Conservation (phyloP, 2,113 vertebrate genomes). For the Felis chaus region DNA sequence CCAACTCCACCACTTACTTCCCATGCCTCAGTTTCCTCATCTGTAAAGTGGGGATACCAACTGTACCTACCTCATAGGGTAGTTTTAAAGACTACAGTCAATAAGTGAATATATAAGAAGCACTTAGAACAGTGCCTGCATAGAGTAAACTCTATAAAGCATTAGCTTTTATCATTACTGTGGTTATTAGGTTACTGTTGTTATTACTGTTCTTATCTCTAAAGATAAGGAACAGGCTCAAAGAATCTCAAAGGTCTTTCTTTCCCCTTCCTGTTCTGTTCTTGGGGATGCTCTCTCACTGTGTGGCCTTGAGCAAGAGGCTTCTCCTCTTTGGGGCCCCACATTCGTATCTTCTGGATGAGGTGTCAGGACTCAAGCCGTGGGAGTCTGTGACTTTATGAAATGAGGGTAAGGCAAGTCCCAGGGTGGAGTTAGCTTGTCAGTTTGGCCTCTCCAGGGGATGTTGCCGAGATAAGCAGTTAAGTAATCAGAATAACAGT, state of each 20-base stretch:
- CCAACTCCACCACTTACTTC: background rate
- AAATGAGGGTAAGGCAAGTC: background rate
- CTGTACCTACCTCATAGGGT: background rate
- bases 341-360: background rate
- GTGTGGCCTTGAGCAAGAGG: background rate
- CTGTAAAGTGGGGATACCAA: background rate
- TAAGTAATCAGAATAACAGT: background rate
- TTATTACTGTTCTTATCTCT: background rate
- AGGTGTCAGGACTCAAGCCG: background rate
- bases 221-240: background rate
- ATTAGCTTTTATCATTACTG: background rate
- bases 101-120: background rate
- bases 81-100: background rate
- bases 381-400: background rate
- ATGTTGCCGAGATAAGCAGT: background rate
- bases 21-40: background rate
- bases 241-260: background rate
- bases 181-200: background rate
- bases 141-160: background rate
- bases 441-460: background rate
- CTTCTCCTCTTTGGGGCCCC: background rate
- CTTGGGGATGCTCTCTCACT: background rate
- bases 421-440: background rate
- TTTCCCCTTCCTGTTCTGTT: background rate
- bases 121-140: background rate